These are phyloP conservation scores for Drosophila leonis DNA, from an alignment of 2,888 invertebrate genomes.

Conservation along the genomic window DNA sequence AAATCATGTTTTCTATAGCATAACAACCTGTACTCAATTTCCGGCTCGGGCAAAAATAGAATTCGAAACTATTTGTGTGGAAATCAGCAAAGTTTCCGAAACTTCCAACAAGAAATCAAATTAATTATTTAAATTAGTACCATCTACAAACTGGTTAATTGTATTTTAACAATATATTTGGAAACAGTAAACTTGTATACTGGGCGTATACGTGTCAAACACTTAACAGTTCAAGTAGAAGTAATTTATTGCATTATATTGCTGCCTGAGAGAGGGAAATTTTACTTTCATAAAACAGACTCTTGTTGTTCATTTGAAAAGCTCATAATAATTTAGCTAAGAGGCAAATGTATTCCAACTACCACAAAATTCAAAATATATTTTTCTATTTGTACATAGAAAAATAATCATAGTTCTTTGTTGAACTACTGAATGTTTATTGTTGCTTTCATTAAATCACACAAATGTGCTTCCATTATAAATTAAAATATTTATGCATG, in stretches of 20 bases:
- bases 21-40: constrained; percentile 55
- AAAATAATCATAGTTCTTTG: neutral
- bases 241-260: neutral
- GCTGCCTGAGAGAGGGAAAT: neutral
- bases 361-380: neutral
- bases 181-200: neutral
- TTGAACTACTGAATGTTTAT: neutral
- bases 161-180: neutral
- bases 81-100: constrained; percentile 28
- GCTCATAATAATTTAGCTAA: neutral
- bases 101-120: constrained; percentile 5
- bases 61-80: constrained; percentile 39
- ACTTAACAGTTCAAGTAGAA: neutral
- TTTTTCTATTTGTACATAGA: neutral
- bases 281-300: neutral
- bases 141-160: neutral
- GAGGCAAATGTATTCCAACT: neutral
- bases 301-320: neutral
- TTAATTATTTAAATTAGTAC: constrained; percentile 20
- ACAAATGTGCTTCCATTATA: neutral
- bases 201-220: neutral
- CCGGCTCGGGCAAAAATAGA: constrained; percentile 36
- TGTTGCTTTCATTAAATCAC: neutral
- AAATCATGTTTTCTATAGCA: constrained; percentile 62
- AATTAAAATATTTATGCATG: neutral